Evolutionary conservation across 2,797 vertebrate species (phyloP).

Genomic region (Telmatherina bonti): DNA sequence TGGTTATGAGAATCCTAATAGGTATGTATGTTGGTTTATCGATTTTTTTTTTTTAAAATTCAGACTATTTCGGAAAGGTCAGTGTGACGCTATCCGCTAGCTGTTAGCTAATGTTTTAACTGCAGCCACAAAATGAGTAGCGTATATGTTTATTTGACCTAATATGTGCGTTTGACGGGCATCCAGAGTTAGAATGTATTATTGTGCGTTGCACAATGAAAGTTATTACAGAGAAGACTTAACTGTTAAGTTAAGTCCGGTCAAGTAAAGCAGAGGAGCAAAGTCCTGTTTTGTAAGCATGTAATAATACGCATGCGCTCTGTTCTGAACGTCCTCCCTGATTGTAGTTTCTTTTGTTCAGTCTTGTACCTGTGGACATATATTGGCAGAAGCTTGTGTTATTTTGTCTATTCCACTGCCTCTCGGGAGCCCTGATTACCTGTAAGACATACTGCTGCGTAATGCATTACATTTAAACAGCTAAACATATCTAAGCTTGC

Average conservation of each 20-base stretch:
- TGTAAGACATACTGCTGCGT: too few species aligned
- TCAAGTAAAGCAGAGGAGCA: neutral
- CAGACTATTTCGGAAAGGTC: constrained; percentile 35
- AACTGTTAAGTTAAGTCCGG: neutral
- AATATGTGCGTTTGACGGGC: neutral
- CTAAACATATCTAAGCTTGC: too few species aligned
- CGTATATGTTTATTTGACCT: rapidly evolving
- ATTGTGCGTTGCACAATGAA: rapidly evolving
- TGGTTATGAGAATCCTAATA: constrained; percentile 79
- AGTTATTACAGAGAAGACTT: neutral
- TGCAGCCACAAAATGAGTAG: rapidly evolving
- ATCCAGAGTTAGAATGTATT: rapidly evolving
- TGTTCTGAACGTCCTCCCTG: neutral
- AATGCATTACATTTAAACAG: neutral
- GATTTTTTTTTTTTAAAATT: neutral
- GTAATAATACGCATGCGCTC: constrained; percentile 57
- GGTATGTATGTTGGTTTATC: constrained; percentile 63
- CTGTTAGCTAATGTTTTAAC: constrained; percentile 22
- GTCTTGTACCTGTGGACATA: neutral
- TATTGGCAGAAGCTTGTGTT: neutral
- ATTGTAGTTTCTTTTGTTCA: neutral
- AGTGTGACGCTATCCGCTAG: constrained; percentile 30
- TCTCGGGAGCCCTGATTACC: neutral
- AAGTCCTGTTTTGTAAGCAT: constrained; percentile 62
- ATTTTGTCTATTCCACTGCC: neutral